These are phyloP conservation scores for Neolamprologus fasciatus DNA, from an alignment of 2,113 vertebrate species.

Conservation along the genomic window DNA sequence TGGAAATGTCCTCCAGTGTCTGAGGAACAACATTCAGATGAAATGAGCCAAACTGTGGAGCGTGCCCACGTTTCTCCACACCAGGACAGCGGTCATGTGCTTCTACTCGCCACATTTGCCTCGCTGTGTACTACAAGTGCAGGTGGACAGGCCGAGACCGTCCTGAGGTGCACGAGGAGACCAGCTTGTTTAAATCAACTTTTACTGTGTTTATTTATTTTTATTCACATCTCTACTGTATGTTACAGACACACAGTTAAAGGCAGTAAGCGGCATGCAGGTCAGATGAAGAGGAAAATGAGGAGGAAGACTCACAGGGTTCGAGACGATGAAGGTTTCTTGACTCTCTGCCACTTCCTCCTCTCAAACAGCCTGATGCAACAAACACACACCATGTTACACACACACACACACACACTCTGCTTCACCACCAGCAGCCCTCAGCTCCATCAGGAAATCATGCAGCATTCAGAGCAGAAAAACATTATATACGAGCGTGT, in stretches of 20 bases:
- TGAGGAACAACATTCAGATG: neutral
- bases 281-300: neutral
- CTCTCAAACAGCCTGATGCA: constrained; percentile 92
- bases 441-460: constrained; percentile 8
- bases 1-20: neutral
- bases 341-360: constrained; percentile 93
- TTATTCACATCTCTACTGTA: neutral
- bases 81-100: neutral
- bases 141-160: neutral
- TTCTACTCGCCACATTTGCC: neutral
- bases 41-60: neutral
- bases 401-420: neutral
- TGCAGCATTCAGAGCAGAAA: constrained; percentile 21
- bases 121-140: neutral
- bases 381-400: constrained; percentile 71
- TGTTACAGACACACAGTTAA: neutral
- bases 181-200: neutral
- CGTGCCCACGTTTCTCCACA: neutral
- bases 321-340: constrained; percentile 87
- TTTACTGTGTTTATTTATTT: neutral
- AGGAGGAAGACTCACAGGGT: constrained; percentile 84
- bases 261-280: neutral
- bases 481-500: neutral
- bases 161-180: neutral
- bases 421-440: neutral